Evolutionary conservation across 1,140 invertebrate species (phyloP).

Genomic region (Venustaconcha ellipsiformis): DNA sequence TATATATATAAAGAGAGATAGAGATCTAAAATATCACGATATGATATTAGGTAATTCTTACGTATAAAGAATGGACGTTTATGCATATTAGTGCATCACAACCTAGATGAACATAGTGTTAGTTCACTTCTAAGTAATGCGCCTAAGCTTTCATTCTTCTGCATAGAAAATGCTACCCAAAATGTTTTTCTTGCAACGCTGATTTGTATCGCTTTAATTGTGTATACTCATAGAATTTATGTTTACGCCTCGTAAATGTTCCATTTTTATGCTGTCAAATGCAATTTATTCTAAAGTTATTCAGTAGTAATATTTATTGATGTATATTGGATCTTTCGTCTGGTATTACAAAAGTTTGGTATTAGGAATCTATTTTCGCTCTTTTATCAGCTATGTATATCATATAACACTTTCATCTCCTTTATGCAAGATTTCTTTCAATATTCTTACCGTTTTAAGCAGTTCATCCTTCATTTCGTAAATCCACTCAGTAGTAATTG

Average conservation of each 20-base stretch:
- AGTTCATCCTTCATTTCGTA: conserved; percentile 91
- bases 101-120: not conserved
- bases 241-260: too few relatives aligned
- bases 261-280: not conserved
- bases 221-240: not conserved
- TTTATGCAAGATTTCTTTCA: not conserved
- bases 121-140: not conserved
- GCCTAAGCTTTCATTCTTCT: not conserved
- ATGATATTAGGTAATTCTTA: not conserved
- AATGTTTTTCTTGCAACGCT: too few relatives aligned
- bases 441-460: conserved; percentile 68
- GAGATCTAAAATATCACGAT: not conserved
- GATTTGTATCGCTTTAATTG: too few relatives aligned
- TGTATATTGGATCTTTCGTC: not conserved
- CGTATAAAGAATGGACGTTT: not conserved
- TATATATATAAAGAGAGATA: too few relatives aligned
- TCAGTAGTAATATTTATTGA: too few relatives aligned
- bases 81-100: not conserved
- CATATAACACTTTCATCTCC: not conserved
- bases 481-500: conserved; percentile 28
- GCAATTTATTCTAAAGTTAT: too few relatives aligned
- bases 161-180: too few relatives aligned
- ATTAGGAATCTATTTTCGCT: not conserved
- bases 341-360: too few relatives aligned
- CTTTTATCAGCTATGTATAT: not conserved